Evolutionary conservation across 1,140 invertebrate species (phyloP).

Genomic region (Drosophila bipectinata): DNA sequence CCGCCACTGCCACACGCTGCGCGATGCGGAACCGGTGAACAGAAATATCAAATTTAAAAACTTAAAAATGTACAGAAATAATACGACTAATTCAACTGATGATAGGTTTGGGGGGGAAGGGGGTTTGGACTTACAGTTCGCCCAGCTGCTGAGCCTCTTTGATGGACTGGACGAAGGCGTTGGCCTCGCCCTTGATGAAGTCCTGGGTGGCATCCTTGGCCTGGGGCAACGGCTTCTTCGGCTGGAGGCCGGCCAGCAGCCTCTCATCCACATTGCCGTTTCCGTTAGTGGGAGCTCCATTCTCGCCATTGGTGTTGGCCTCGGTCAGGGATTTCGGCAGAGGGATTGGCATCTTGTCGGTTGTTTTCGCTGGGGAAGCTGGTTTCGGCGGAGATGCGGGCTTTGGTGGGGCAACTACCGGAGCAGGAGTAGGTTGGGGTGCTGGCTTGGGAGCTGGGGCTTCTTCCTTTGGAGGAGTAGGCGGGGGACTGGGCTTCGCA

Average conservation of each 20-base stretch:
- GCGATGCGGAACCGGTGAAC: constrained; percentile 57
- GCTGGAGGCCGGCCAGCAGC: constrained; percentile 43
- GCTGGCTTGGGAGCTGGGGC: constrained; percentile 29
- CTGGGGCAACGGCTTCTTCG: constrained; percentile 41
- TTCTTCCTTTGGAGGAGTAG: constrained; percentile 34
- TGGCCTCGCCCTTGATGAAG: constrained; percentile 68
- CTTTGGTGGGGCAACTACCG: constrained; percentile 34
- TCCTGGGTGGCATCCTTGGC: constrained; percentile 76
- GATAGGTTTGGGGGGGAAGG: too few species aligned
- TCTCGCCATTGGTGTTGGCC: constrained; percentile 57
- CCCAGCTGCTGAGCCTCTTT: constrained; percentile 70
- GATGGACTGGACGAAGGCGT: constrained; percentile 70
- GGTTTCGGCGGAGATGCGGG: constrained; percentile 34
- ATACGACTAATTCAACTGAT: neutral
- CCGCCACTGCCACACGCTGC: constrained; percentile 15
- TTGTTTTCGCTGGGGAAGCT: constrained; percentile 47
- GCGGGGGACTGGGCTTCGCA: constrained; percentile 31
- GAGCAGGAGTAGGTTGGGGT: constrained; percentile 17
- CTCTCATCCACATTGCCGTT: constrained; percentile 46
- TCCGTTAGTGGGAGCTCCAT: neutral
- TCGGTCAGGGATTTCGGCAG: constrained; percentile 65
- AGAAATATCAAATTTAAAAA: constrained; percentile 51
- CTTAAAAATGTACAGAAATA: constrained; percentile 23
- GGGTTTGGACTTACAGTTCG: constrained; percentile 58
- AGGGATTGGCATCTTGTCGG: constrained; percentile 71